phyloP scores from a whole-genome alignment of 2,113 vertebrate species.

The Callipepla squamata region DNA sequence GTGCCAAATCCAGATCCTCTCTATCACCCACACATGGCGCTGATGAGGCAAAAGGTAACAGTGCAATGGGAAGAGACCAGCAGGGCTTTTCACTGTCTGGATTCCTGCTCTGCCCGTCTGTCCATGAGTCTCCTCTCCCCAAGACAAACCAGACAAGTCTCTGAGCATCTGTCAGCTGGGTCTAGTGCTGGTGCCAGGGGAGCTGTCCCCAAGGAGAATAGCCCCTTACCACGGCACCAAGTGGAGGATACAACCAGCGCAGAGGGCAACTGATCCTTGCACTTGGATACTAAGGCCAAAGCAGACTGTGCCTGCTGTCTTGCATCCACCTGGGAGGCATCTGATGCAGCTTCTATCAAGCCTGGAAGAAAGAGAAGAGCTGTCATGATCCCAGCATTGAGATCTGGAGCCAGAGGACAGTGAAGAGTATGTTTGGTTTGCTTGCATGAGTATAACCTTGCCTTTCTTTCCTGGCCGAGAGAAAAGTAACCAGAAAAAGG shows the following conservation, averaged over 20 bases:
- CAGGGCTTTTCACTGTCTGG: neutral
- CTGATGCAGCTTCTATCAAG: neutral
- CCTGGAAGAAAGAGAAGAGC: neutral
- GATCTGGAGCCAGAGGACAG: neutral
- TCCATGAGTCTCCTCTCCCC: neutral
- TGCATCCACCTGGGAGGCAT: neutral
- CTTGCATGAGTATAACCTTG: neutral
- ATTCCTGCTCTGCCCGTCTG: neutral
- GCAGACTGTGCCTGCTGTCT: neutral
- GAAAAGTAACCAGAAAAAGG: neutral
- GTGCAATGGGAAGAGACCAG: fast-evolving
- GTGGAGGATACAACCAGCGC: neutral
- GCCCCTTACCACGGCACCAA: neutral
- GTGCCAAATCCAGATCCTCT: neutral
- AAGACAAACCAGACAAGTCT: neutral
- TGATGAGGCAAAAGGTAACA: neutral
- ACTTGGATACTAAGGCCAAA: neutral
- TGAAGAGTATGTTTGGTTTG: neutral
- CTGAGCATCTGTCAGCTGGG: neutral
- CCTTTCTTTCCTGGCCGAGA: neutral
- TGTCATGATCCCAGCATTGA: neutral
- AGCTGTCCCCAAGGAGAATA: neutral
- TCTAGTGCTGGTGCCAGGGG: neutral
- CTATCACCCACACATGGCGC: neutral
- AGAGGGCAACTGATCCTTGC: neutral